phyloP scores from a whole-genome alignment of 2,888 invertebrate genomes.

The Rhogogaster chlorosoma region DNA sequence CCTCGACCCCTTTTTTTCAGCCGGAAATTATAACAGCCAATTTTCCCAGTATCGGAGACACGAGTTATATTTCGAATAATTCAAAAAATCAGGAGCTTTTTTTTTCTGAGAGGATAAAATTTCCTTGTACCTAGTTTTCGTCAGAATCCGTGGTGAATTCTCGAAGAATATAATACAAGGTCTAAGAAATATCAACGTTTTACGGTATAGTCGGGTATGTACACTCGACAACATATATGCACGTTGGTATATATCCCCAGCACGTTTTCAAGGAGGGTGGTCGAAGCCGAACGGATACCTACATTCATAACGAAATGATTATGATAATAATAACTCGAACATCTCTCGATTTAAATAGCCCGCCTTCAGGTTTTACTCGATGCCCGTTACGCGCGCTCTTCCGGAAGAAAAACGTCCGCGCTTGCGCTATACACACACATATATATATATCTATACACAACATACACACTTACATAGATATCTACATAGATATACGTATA shows the following conservation, averaged over 20 bases:
- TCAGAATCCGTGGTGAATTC: not conserved
- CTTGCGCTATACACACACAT: not conserved
- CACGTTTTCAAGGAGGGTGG: not conserved
- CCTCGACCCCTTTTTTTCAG: not conserved
- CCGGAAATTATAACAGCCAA: not conserved
- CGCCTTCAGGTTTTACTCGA: conserved; percentile 19
- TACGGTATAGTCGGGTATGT: not conserved
- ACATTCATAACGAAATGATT: not conserved
- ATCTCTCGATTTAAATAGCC: conserved; percentile 40
- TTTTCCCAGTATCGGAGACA: not conserved
- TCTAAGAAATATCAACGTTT: not conserved
- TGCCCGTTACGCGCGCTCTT: conserved; percentile 8
- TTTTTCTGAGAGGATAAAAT: not conserved
- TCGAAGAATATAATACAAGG: not conserved
- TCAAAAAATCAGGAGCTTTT: not conserved
- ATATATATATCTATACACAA: not conserved
- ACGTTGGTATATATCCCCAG: not conserved
- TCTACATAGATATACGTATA: not conserved
- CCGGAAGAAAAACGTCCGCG: not conserved
- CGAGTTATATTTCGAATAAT: not conserved
- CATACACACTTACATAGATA: not conserved
- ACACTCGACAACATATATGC: not conserved
- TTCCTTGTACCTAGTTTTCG: not conserved
- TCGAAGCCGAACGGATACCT: not conserved
- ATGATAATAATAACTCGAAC: conserved; percentile 26